Base-by-base conservation (phyloP, 2,113 vertebrate genomes). In the Oncorhynchus mykiss region DNA sequence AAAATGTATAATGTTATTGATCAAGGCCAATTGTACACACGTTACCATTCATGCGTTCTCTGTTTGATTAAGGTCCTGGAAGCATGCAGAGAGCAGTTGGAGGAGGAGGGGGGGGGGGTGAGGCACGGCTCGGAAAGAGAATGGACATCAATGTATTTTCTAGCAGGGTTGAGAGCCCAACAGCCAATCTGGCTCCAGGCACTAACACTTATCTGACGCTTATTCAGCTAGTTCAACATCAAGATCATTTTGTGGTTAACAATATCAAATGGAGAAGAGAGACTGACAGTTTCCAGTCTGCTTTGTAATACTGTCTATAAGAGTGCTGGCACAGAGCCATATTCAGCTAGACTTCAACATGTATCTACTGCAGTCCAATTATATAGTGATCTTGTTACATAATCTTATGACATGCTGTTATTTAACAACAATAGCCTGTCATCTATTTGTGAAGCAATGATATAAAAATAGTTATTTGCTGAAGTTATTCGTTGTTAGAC, bases 321-420 rank as follows among this genome's bases (percentile, higher is more conserved):
- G 54, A 57, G 54, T 57, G 20, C 62, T 64, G 75, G 54, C 67
- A 62, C 12, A 77, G 27, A n/a, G 75, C 16, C 14, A 57, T 57
- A 57, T 20, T 57, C 39, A 11, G 39, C 39, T 45, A 45, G 39
- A 45, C 39, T 45, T 45, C 39, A 45, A 20, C 54, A 57, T 20
- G 6, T 20, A 57, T 18, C 14, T 57, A 20, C 54, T 57, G 54
- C 16, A 14, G 54, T 20, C 18, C 13, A 57, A 57, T 20, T 57
- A 14, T 57, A 57, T 57, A 4, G 54, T 57, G 20, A 20, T 57
- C 13, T 57, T 57, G 54, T 57, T 57, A 20, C 20, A 57, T 57
- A 57, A 57, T 20, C 18, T 20, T 57, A 20, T 20, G 20, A 57
- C 18, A 14, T 57, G 54, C 54, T 57, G 39, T 11, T 45, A 45